A percentile compares a stretch with the other conserved stretches of the same genome.
Evolutionary conservation across 2,888 invertebrate genomes (phyloP).

Genomic region (Andrena chrysosceles): DNA sequence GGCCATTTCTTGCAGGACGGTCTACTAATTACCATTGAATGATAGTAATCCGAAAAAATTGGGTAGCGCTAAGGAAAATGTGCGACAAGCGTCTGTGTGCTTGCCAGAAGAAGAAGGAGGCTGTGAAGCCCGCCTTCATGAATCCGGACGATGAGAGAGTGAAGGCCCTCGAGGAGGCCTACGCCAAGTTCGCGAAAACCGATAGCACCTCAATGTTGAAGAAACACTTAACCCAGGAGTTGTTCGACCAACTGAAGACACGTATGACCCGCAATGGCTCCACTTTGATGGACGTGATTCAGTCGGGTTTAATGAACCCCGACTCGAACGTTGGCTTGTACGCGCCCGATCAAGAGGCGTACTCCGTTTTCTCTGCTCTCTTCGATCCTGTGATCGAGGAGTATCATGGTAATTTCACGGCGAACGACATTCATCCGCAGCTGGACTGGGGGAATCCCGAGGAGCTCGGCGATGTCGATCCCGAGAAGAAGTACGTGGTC

Average conservation of each 20-base stretch:
- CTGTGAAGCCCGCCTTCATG: neutral
- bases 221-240: slow-evolving; percentile 86
- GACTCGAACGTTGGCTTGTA: slow-evolving; percentile 89
- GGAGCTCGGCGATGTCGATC: slow-evolving; percentile 88
- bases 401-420: slow-evolving; percentile 88
- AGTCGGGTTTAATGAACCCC: slow-evolving; percentile 89
- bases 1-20: no score
- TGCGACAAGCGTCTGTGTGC: slow-evolving; percentile 78
- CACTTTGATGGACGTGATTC: slow-evolving; percentile 88
- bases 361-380: slow-evolving; percentile 88
- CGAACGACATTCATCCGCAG: slow-evolving; percentile 87
- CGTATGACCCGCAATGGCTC: slow-evolving; percentile 87
- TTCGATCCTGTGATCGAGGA: slow-evolving; percentile 90
- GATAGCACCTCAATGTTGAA: slow-evolving; percentile 88
- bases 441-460: slow-evolving; percentile 88
- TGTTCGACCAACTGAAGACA: slow-evolving; percentile 85
- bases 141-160: slow-evolving; percentile 73
- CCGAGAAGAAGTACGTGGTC: slow-evolving; percentile 87
- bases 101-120: slow-evolving; percentile 69
- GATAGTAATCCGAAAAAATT: no score
- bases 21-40: no score
- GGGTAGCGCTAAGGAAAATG: slow-evolving; percentile 66
- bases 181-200: slow-evolving; percentile 84
- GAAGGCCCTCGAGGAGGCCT: slow-evolving; percentile 86
- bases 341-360: slow-evolving; percentile 90